phyloP scores from a whole-genome alignment of 2,113 vertebrate genomes.

The Strix uralensis region DNA sequence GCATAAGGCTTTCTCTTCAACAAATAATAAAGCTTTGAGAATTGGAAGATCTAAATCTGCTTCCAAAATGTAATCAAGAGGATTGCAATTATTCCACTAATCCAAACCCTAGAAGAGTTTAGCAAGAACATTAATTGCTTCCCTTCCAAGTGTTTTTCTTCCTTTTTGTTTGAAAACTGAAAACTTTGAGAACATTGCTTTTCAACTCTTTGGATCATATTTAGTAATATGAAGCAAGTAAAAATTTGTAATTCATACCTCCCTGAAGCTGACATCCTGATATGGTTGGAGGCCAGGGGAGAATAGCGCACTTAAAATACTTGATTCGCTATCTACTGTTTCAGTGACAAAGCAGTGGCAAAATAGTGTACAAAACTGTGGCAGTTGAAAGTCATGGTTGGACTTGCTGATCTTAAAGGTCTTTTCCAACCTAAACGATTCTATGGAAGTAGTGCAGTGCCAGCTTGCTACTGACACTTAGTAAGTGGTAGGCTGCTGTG shows the following conservation, averaged over 20 bases:
- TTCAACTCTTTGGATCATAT: not conserved
- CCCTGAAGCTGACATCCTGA: not conserved
- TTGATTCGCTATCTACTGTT: not conserved
- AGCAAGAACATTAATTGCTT: not conserved
- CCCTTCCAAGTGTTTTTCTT: not conserved
- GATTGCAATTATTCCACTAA: not conserved
- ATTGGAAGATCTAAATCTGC: not conserved
- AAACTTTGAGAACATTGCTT: not conserved
- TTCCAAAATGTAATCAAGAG: not conserved
- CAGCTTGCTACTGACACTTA: not conserved
- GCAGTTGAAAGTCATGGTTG: not conserved
- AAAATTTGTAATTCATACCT: not conserved
- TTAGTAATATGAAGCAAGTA: not conserved
- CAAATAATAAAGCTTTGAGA: not conserved
- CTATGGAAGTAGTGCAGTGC: not conserved
- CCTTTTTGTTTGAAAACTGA: not conserved
- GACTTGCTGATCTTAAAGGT: not conserved
- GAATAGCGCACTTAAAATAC: not conserved
- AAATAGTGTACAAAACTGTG: not conserved
- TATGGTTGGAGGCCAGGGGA: not conserved
- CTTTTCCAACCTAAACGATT: not conserved
- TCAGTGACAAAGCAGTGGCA: not conserved
- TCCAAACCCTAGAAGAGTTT: not conserved
- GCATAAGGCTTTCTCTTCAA: not conserved
- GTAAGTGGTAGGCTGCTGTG: not conserved